Evolutionary conservation across 2,797 vertebrate species (phyloP).

Genomic region (Lateolabrax maculatus): DNA sequence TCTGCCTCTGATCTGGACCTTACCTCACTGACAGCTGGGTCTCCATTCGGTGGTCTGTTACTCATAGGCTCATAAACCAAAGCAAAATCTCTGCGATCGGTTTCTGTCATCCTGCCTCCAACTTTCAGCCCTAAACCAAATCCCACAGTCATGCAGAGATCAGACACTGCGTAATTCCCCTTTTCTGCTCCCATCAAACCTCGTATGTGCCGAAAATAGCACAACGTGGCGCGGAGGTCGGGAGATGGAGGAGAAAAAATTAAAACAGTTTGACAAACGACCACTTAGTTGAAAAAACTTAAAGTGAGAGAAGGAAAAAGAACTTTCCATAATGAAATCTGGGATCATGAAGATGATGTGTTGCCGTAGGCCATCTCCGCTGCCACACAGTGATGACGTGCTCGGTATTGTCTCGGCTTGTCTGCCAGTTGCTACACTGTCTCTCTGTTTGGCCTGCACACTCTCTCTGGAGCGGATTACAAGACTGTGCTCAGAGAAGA

Average conservation of each 20-base stretch:
- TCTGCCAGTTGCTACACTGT: slow-evolving; percentile 71
- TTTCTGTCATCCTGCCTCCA: slow-evolving; percentile 50
- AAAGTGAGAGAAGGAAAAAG: slow-evolving; percentile 8
- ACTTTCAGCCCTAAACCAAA: slow-evolving; percentile 59
- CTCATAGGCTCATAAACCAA: slow-evolving; percentile 33
- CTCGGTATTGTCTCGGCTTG: slow-evolving; percentile 76
- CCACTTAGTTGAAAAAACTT: slow-evolving; percentile 16
- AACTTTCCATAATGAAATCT: slow-evolving; percentile 66
- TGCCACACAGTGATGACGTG: slow-evolving; percentile 64
- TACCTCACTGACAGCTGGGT: slow-evolving; percentile 14
- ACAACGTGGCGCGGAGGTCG: slow-evolving; percentile 26
- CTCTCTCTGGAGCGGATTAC: slow-evolving; percentile 73
- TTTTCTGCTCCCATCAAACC: slow-evolving; percentile 70
- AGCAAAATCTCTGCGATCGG: slow-evolving; percentile 42
- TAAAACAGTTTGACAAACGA: slow-evolving; percentile 40
- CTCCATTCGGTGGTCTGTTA: slow-evolving; percentile 17
- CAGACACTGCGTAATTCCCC: slow-evolving; percentile 73
- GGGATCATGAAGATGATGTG: slow-evolving; percentile 63
- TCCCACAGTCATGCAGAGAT: slow-evolving; percentile 74
- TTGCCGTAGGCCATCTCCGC: slow-evolving; percentile 61
- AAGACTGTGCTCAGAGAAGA: slow-evolving; percentile 55
- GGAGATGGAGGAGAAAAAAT: slow-evolving; percentile 30
- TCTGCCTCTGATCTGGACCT: slow-evolving; percentile 11
- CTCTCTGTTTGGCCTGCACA: slow-evolving; percentile 48
- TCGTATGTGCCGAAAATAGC: slow-evolving; percentile 66